Evolutionary conservation across 2,797 vertebrate genomes (phyloP).

Genomic region (Agapornis canus): DNA sequence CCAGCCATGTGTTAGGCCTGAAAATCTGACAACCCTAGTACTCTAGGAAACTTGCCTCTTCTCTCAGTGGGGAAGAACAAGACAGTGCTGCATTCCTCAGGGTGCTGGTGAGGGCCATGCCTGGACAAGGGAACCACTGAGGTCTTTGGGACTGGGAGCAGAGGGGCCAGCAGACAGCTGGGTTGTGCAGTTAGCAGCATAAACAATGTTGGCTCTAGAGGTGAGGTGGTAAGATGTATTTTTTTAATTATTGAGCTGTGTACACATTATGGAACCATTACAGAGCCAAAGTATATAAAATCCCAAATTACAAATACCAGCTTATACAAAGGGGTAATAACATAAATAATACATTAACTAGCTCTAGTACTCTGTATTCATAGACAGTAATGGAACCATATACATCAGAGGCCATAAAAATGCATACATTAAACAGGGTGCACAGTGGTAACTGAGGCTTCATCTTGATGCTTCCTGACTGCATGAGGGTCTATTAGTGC

Average conservation of each 20-base stretch:
- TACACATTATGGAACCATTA: conserved; percentile 75
- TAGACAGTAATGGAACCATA: conserved; percentile 45
- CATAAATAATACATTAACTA: conserved; percentile 79
- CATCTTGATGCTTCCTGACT: conserved; percentile 44
- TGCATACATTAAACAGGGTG: conserved; percentile 31
- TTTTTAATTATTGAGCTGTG: conserved; percentile 74
- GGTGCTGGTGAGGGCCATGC: fast-evolving
- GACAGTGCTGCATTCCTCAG: background rate
- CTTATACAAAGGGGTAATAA: conserved; percentile 73
- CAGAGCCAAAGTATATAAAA: conserved; percentile 65
- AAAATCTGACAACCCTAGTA: background rate
- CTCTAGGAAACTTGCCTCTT: background rate
- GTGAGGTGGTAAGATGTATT: conserved; percentile 57
- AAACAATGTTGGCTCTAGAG: conserved; percentile 50
- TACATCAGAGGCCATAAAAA: conserved; percentile 68
- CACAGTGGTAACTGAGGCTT: conserved; percentile 12
- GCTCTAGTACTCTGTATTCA: conserved; percentile 40
- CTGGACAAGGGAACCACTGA: fast-evolving
- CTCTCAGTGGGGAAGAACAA: background rate
- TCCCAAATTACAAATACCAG: conserved; percentile 65
- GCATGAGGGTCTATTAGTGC: conserved; percentile 18
- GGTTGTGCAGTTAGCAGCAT: background rate
- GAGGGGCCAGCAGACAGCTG: fast-evolving
- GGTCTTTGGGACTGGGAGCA: background rate
- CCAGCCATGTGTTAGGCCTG: fast-evolving